phyloP scores from a whole-genome alignment of 1,140 invertebrate species.

The Anastatus disparis region DNA sequence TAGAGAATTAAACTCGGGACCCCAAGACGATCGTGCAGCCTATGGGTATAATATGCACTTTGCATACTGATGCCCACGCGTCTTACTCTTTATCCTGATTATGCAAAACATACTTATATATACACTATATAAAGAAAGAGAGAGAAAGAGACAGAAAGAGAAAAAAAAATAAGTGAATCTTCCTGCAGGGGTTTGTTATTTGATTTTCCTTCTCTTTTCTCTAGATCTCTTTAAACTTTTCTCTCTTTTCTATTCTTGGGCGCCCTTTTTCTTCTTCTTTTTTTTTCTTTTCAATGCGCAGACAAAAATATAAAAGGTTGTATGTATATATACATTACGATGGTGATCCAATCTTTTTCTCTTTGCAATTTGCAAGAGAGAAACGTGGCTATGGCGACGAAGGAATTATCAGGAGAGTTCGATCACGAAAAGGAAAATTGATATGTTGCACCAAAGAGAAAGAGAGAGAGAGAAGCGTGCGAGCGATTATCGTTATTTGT shows the following conservation, averaged over 20 bases:
- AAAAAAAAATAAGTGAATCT: no score
- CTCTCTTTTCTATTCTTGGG: no score
- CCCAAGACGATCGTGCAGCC: background rate
- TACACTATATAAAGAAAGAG: background rate
- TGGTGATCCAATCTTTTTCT: slow-evolving; percentile 27
- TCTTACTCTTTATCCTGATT: slow-evolving; percentile 30
- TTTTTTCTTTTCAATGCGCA: no score
- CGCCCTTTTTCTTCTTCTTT: no score
- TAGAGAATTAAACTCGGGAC: slow-evolving; percentile 21
- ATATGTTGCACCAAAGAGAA: no score
- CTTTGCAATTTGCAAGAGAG: slow-evolving; percentile 34
- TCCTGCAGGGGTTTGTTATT: slow-evolving; percentile 14
- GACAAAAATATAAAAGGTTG: no score
- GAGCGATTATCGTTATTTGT: slow-evolving; percentile 32
- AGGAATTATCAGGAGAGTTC: background rate
- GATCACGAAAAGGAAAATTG: slow-evolving; percentile 19
- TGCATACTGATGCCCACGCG: slow-evolving; percentile 30
- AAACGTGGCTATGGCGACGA: no score
- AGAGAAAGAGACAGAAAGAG: background rate
- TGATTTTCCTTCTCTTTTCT: no score
- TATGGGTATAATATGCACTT: slow-evolving; percentile 31
- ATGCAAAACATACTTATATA: slow-evolving; percentile 22
- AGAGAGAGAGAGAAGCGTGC: no score
- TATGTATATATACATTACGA: slow-evolving; percentile 22
- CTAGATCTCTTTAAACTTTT: no score